Base-by-base conservation (phyloP, 2,888 invertebrate species). In the Caenorhabditis plicata region DNA sequence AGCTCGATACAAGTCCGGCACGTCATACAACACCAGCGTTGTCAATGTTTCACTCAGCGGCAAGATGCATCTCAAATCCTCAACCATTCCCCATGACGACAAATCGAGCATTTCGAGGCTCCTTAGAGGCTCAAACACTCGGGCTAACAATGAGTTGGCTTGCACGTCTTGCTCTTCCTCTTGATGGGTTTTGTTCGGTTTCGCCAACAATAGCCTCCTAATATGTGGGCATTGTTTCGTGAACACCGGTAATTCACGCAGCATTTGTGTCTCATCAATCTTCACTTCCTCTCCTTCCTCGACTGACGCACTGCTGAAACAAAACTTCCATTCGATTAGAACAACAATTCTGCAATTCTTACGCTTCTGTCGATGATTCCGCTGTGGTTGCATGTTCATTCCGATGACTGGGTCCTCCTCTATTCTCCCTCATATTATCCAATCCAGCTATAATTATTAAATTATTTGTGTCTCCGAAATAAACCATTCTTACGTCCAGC, bases 1-100 rank as follows among this genome's bases (percentile, higher is more conserved):
- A n/a, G 82, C 81, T 39, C 81, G 83, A 72, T 86, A 86, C 20
- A 88, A 83, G 81, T 86, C 85, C 43, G 87, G 86, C 4, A 92
- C 90, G 83, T 91, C 90, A 80, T 90, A 90, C 40, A 94, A 84
- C 66, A 90, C 87, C 15, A 94, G 84, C 2, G 88, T 88, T 20
- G 86, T 85, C 65, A 94, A 84, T 7, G 68, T 66, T 76, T 88
- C 86, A 26, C 86, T 85, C 68, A 91, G 82, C 66, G 87, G 85
- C 46, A 85, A 84, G 25, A 89, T 83, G 79, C 88, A 88, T 76
- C 87, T 86, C 55, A 90, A 86, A 58, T 87, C 85, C n/a, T 85
- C 85, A 4, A 41, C 65, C 45, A 62, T 64, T n/a, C 52, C 55
- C 78, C 78, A 78, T 33, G 71, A 66, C 45, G 64, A 78, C 48